Percentiles rank a stretch among this genome's conserved stretches.
phyloP scores from a whole-genome alignment of 2,797 vertebrate genomes.

The Falco peregrinus region DNA sequence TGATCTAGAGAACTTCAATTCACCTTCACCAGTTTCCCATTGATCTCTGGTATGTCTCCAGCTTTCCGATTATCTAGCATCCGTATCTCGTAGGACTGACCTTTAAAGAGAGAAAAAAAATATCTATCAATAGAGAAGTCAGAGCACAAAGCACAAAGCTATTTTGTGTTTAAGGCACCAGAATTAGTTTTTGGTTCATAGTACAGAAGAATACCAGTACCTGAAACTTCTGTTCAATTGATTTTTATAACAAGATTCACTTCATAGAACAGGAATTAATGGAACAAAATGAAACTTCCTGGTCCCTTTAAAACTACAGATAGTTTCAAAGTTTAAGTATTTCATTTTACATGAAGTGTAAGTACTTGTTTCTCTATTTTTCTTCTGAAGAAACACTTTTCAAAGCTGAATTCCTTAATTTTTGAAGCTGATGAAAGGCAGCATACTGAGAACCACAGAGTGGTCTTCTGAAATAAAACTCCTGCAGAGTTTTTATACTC shows the following conservation, averaged over 20 bases:
- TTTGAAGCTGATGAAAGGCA: not conserved
- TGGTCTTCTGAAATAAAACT: not conserved
- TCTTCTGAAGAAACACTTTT: not conserved
- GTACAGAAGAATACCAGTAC: accelerated
- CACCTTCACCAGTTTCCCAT: constrained; percentile 95
- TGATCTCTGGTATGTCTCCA: constrained; percentile 91
- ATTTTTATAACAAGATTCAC: not conserved
- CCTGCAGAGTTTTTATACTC: not conserved
- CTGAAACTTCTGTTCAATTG: not conserved
- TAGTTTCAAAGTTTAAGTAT: not conserved
- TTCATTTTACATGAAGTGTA: not conserved
- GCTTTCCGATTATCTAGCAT: constrained; percentile 95
- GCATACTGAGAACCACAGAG: not conserved
- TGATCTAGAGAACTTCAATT: not conserved
- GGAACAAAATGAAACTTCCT: not conserved
- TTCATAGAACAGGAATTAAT: not conserved
- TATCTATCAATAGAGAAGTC: not conserved
- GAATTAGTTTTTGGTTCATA: not conserved
- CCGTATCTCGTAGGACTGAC: constrained; percentile 97
- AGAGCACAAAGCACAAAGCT: not conserved
- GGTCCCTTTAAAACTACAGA: not conserved
- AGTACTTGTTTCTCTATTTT: not conserved
- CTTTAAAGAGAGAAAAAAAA: constrained; percentile 73
- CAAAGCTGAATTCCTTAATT: not conserved
- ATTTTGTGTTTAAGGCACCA: not conserved